A percentile compares a stretch with the other conserved stretches of the same genome.
phyloP scores from a whole-genome alignment of 2,888 invertebrate genomes.

The Rhimphoctona megacephalus region DNA sequence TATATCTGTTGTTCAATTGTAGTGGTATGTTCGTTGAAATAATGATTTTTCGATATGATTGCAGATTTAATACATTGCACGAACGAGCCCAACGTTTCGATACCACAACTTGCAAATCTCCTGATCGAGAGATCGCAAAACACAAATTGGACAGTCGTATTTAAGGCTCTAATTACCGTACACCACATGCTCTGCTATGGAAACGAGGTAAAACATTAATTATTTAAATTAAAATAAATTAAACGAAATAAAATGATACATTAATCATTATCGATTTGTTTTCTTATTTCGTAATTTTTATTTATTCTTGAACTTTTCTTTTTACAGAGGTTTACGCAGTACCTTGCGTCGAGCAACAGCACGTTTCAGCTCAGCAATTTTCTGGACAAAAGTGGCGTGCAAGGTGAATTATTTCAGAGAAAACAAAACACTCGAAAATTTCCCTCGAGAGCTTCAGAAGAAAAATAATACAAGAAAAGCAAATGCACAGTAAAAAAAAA shows the following conservation, averaged over 20 bases:
- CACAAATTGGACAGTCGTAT: conserved; percentile 99
- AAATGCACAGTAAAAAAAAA: conserved; percentile 7
- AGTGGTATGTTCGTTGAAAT: conserved; percentile 3
- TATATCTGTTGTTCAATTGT: not conserved
- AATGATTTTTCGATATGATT: conserved; percentile 82
- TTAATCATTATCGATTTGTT: conserved; percentile 12
- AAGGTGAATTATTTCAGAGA: conserved; percentile 89
- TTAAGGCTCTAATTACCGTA: conserved; percentile 98
- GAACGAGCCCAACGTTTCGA: conserved; percentile 99
- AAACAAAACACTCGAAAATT: not conserved
- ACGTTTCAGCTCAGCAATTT: conserved; percentile 99
- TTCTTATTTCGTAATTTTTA: not conserved
- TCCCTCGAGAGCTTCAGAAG: conserved; percentile 9
- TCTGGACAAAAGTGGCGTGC: conserved; percentile 98
- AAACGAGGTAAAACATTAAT: conserved; percentile 93
- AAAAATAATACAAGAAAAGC: conserved; percentile 8
- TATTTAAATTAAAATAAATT: conserved; percentile 43
- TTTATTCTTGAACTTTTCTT: conserved; percentile 76
- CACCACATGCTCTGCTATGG: conserved; percentile 99
- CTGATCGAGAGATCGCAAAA: conserved; percentile 99
- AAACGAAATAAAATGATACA: conserved; percentile 1
- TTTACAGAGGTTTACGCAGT: conserved; percentile 98
- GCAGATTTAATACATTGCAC: conserved; percentile 99
- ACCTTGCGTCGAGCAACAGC: conserved; percentile 99
- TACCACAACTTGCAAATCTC: conserved; percentile 99